These are phyloP conservation scores for Alosa alosa DNA, from an alignment of 2,113 vertebrate genomes.

Conservation along the genomic window DNA sequence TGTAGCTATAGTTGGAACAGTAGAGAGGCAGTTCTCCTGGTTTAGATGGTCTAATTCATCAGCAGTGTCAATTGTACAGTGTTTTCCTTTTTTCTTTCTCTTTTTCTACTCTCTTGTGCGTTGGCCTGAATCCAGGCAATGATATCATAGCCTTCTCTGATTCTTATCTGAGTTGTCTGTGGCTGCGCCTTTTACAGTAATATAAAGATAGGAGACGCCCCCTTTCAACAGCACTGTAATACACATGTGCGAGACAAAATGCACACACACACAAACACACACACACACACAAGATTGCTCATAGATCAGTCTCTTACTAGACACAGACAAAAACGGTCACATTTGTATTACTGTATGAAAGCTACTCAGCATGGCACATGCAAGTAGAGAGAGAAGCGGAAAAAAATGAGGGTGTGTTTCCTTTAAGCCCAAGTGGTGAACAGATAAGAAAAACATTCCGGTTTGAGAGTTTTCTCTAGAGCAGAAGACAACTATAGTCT, in stretches of 20 bases:
- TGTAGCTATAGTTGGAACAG: neutral
- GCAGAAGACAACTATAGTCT: neutral
- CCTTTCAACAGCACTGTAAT: conserved; percentile 12
- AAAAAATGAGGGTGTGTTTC: neutral
- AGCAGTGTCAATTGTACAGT: neutral
- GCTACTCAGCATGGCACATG: neutral
- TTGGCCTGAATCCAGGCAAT: conserved; percentile 32
- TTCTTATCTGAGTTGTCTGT: conserved; percentile 62
- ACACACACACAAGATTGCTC: neutral
- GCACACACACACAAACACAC: neutral
- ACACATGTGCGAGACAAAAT: neutral
- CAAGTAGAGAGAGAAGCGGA: neutral
- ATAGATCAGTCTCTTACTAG: neutral
- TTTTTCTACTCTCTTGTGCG: neutral
- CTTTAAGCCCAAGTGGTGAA: neutral
- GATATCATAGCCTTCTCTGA: conserved; percentile 61
- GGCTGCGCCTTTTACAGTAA: conserved; percentile 64
- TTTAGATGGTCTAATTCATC: conserved; percentile 5
- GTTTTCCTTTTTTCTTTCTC: neutral
- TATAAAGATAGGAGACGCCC: conserved; percentile 44
- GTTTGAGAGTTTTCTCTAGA: neutral
- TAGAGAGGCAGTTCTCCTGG: neutral
- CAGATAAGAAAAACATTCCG: neutral
- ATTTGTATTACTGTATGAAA: neutral
- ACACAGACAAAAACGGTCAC: neutral